phyloP scores from a whole-genome alignment of 2,888 invertebrate species.

The Lycophotia porphyrea region DNA sequence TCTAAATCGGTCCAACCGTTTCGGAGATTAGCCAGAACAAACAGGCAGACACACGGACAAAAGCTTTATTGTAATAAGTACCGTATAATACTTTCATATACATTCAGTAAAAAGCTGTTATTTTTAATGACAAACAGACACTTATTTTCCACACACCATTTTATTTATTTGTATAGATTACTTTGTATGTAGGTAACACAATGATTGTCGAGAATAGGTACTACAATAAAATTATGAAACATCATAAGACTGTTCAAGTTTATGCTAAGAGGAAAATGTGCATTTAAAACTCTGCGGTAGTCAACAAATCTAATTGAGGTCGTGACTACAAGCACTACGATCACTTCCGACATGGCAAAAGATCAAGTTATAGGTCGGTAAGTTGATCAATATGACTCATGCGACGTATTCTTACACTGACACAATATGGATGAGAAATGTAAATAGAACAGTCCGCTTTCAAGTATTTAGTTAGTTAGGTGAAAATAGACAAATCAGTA shows the following conservation, averaged over 20 bases:
- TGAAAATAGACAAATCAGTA: neutral
- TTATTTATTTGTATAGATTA: neutral
- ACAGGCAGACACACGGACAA: neutral
- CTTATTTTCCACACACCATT: no score
- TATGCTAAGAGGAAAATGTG: constrained; percentile 34
- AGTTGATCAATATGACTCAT: neutral
- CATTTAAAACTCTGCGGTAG: constrained; percentile 33
- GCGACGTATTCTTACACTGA: neutral
- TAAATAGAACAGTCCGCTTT: neutral
- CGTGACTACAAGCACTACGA: constrained; percentile 1
- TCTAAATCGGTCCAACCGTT: neutral
- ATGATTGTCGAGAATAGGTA: constrained; percentile 18
- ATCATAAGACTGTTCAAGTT: constrained; percentile 26
- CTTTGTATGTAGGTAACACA: neutral
- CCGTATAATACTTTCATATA: no score
- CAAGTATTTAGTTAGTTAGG: neutral
- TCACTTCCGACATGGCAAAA: constrained; percentile 15
- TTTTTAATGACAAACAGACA: neutral
- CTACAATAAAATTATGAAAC: constrained; percentile 5
- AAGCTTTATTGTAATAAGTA: no score
- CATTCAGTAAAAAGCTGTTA: neutral
- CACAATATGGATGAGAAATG: neutral
- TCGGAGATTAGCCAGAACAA: neutral
- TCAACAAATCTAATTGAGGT: constrained; percentile 16
- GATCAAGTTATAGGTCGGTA: constrained; percentile 7